phyloP scores from a whole-genome alignment of 2,113 vertebrate genomes.

The Artemisiospiza belli region DNA sequence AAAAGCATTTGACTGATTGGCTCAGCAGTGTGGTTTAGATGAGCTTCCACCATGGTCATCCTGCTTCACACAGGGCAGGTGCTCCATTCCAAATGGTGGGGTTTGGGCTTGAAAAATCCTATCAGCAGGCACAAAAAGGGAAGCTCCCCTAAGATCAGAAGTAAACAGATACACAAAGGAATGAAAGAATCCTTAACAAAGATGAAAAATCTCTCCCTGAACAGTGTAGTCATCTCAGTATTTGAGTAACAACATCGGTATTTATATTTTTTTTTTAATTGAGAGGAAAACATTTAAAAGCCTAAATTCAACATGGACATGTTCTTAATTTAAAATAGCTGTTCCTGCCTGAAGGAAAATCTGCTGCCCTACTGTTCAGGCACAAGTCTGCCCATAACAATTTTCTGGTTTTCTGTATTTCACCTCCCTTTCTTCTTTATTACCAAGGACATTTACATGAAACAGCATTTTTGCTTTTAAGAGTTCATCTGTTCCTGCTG shows the following conservation, averaged over 20 bases:
- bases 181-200: background rate
- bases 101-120: background rate
- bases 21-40: conserved; percentile 14
- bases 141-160: background rate
- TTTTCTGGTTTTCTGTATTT: conserved; percentile 49
- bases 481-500: conserved; percentile 56
- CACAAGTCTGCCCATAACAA: background rate
- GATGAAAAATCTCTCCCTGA: background rate
- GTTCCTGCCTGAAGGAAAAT: conserved; percentile 45
- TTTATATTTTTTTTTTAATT: background rate
- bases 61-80: conserved; percentile 18
- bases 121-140: background rate
- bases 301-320: background rate
- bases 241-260: background rate
- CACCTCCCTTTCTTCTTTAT: conserved; percentile 24
- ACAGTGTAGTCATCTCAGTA: background rate
- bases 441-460: conserved; percentile 44
- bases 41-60: conserved; percentile 32
- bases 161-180: background rate
- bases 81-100: conserved; percentile 10
- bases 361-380: conserved; percentile 28
- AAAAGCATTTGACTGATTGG: conserved; percentile 40
- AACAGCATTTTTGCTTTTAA: conserved; percentile 35
- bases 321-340: conserved; percentile 45
- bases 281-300: background rate